Evolutionary conservation across 2,797 vertebrate genomes (phyloP).

Genomic region (Acanthurus tractus): DNA sequence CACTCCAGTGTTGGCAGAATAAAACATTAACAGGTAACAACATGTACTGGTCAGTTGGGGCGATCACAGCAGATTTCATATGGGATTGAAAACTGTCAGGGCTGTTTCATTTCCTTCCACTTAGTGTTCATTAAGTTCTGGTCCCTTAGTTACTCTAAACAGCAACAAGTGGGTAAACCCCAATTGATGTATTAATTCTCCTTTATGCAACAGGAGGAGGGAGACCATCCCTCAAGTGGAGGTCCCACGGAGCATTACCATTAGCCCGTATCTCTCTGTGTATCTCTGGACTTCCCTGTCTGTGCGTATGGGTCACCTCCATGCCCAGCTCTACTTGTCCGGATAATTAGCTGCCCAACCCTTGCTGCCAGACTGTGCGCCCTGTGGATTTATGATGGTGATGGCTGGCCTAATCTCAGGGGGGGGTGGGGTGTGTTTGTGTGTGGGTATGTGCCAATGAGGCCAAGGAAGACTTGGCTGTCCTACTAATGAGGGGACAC

Average conservation of each 20-base stretch:
- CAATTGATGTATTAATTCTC: constrained; percentile 31
- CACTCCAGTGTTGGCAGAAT: no score
- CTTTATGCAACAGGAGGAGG: constrained; percentile 18
- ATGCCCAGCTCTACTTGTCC: constrained; percentile 72
- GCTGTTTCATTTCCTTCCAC: neutral
- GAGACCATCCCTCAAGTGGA: neutral
- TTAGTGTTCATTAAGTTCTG: neutral
- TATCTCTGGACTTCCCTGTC: constrained; percentile 45
- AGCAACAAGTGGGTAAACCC: constrained; percentile 38
- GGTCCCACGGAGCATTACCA: constrained; percentile 18
- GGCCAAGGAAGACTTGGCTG: constrained; percentile 71
- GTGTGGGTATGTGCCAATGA: constrained; percentile 54
- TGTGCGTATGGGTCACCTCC: constrained; percentile 73
- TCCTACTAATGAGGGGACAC: constrained; percentile 83
- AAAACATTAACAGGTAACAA: neutral
- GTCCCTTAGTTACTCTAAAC: constrained; percentile 19
- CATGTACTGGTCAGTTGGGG: neutral
- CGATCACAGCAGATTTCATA: neutral
- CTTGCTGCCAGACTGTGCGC: constrained; percentile 68
- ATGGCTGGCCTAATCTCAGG: constrained; percentile 57
- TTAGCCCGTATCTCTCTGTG: constrained; percentile 32
- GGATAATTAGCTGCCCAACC: constrained; percentile 82
- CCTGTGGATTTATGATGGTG: constrained; percentile 76
- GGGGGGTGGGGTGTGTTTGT: constrained; percentile 51
- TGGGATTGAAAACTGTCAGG: neutral